These are phyloP conservation scores for Hydrocynus forskahlii DNA, from an alignment of 2,797 vertebrate genomes.

Conservation along the genomic window DNA sequence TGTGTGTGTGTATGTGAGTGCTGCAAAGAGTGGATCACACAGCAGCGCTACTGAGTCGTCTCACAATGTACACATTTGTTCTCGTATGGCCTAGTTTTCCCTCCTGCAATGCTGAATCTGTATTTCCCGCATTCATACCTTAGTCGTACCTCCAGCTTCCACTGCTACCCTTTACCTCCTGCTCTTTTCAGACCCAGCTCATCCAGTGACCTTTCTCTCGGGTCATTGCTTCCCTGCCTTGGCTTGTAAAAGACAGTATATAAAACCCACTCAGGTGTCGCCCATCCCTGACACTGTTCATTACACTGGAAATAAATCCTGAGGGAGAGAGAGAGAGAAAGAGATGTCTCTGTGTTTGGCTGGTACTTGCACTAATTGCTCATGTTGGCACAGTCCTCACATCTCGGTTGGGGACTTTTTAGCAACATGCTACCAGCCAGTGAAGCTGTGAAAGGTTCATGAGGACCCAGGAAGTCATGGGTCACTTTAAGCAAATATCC, in stretches of 20 bases:
- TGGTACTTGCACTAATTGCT: conserved; percentile 9
- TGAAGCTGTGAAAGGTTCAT: not conserved
- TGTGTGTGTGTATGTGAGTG: too few relatives aligned
- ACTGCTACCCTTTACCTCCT: not conserved
- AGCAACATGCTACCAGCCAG: not conserved
- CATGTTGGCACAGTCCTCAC: not conserved
- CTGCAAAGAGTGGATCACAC: too few relatives aligned
- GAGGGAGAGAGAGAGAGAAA: conserved; percentile 7
- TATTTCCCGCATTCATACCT: conserved; percentile 13
- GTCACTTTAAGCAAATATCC: not conserved
- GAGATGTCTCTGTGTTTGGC: not conserved
- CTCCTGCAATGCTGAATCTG: not conserved
- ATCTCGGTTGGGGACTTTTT: not conserved
- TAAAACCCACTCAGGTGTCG: conserved; percentile 37
- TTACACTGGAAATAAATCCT: conserved; percentile 22
- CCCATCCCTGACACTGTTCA: conserved; percentile 31
- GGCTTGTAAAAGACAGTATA: conserved; percentile 30
- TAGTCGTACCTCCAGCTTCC: conserved; percentile 11
- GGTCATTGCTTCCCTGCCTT: not conserved
- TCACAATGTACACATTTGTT: not conserved
- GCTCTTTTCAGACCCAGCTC: not conserved
- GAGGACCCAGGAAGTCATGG: not conserved
- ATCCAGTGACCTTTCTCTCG: conserved; percentile 35
- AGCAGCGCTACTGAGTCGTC: not conserved
- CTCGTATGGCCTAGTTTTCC: not conserved